phyloP scores from a whole-genome alignment of 2,113 vertebrate species.

The Gadus macrocephalus region DNA sequence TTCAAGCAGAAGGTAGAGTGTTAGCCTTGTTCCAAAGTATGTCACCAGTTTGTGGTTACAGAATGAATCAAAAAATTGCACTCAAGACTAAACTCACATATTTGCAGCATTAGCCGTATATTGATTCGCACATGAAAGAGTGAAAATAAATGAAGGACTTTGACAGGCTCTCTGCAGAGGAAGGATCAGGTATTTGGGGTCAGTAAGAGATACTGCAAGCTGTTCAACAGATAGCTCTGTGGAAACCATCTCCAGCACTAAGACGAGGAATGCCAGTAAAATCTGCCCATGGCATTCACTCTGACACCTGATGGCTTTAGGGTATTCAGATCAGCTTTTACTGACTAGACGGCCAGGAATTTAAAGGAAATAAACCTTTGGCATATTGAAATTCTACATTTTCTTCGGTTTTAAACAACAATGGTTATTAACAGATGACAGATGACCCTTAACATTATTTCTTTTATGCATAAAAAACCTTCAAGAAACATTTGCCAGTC shows the following conservation, averaged over 20 bases:
- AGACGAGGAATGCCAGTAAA: conserved; percentile 45
- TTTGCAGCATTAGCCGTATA: too few species aligned
- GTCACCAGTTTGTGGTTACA: too few species aligned
- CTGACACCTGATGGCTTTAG: conserved; percentile 49
- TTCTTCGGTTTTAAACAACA: not conserved
- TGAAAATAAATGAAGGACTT: too few species aligned
- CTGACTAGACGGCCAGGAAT: conserved; percentile 33
- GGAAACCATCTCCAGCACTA: conserved; percentile 27
- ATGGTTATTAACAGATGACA: not conserved
- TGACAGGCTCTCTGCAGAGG: too few species aligned
- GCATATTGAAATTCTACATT: conserved; percentile 13
- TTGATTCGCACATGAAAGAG: too few species aligned
- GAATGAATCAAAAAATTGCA: too few species aligned
- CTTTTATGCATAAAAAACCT: not conserved
- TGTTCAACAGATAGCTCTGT: conserved; percentile 4
- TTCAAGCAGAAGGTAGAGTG: too few species aligned
- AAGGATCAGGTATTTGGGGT: too few species aligned
- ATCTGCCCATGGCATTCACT: conserved; percentile 29
- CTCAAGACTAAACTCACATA: too few species aligned
- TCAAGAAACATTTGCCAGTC: not conserved
- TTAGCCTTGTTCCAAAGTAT: too few species aligned
- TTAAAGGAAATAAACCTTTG: conserved; percentile 50
- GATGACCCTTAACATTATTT: too few species aligned
- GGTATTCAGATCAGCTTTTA: conserved; percentile 25
- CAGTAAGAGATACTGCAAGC: not conserved